Evolutionary conservation across 37 sponge, comb jelly and placozoan species (phyloP).

Genomic region (Beroe ovata): DNA sequence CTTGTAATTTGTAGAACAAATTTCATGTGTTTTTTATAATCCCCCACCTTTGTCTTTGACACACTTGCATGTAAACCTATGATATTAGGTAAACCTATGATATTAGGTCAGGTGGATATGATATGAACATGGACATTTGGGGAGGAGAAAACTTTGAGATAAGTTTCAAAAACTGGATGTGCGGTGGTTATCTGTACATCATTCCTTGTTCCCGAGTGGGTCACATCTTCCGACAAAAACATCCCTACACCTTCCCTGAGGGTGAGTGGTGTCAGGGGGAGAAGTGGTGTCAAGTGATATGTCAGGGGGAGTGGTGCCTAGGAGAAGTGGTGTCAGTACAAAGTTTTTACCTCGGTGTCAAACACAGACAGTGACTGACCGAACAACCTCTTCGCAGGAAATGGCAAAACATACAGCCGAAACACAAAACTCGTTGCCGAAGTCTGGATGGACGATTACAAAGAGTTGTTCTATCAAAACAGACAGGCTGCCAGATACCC

Average conservation of each 20-base stretch:
- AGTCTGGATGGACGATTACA: constrained; percentile 93
- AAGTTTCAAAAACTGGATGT: constrained; percentile 94
- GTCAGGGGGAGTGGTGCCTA: not conserved
- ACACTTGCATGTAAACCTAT: too few relatives aligned
- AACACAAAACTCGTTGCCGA: constrained; percentile 90
- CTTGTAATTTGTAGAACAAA: too few relatives aligned
- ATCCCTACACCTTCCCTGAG: constrained; percentile 94
- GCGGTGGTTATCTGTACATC: constrained; percentile 94
- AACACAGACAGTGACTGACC: too few relatives aligned
- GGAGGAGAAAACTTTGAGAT: constrained; percentile 99
- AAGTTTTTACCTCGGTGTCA: too few relatives aligned
- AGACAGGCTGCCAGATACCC: constrained; percentile 12
- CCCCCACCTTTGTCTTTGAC: too few relatives aligned
- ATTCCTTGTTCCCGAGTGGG: constrained; percentile 98
- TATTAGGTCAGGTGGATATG: constrained; percentile 77
- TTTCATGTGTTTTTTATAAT: too few relatives aligned
- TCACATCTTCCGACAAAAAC: constrained; percentile 95
- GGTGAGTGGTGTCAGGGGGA: constrained; percentile 67
- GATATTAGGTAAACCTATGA: too few relatives aligned
- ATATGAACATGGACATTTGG: constrained; percentile 97
- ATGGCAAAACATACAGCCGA: constrained; percentile 67
- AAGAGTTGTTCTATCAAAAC: constrained; percentile 59
- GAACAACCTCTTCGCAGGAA: constrained; percentile 35
- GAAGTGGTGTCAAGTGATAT: not conserved
- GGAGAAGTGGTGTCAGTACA: not conserved